Conservation (phyloP, 2,888 invertebrate genomes). For the Hypselothyrea guttata region DNA sequence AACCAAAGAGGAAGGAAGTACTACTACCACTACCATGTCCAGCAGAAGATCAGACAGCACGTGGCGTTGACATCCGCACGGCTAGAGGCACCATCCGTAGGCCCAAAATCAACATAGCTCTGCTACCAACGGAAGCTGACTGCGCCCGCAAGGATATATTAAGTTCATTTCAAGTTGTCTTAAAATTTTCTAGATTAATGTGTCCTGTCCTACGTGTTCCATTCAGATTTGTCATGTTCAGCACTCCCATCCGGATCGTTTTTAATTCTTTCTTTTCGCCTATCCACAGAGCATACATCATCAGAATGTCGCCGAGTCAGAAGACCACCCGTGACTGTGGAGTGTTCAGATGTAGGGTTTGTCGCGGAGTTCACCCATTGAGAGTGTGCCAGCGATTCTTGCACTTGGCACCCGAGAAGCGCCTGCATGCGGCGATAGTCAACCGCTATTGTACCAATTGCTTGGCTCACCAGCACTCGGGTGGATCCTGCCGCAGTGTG, state of each 20-base stretch:
- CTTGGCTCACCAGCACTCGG: background rate
- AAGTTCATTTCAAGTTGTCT: too few relatives aligned
- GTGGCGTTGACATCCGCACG: background rate
- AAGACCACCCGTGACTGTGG: background rate
- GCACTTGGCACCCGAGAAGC: background rate
- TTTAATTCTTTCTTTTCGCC: background rate
- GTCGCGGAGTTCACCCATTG: background rate
- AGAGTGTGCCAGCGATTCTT: background rate
- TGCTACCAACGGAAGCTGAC: background rate
- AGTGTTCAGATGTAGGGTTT: background rate
- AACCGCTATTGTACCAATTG: background rate
- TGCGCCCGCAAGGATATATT: too few relatives aligned
- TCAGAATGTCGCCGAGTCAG: background rate
- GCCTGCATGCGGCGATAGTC: background rate
- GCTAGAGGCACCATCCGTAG: background rate
- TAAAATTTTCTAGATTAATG: background rate
- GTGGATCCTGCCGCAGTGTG: background rate
- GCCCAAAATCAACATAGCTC: background rate
- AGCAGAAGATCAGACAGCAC: too few relatives aligned
- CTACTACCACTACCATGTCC: too few relatives aligned
- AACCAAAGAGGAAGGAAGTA: slow-evolving; percentile 6
- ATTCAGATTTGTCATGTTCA: too few relatives aligned
- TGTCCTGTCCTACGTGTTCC: background rate
- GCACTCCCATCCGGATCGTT: too few relatives aligned
- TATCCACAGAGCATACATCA: too few relatives aligned